Percentiles rank a stretch among this genome's conserved stretches.
Conservation (phyloP, 2,113 vertebrate species). For the Bubo bubo region DNA sequence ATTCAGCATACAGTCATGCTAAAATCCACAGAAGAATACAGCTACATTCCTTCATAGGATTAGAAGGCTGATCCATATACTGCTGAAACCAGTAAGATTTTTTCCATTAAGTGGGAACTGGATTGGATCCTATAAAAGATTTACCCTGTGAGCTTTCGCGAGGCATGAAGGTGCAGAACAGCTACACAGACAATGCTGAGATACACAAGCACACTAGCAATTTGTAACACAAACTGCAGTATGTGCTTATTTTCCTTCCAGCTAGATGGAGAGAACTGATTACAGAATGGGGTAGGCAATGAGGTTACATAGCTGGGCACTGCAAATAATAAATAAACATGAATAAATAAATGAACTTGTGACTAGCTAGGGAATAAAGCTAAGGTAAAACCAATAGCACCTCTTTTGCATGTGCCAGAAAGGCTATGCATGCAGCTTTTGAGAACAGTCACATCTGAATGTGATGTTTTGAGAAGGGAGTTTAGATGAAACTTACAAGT, state of each 20-base stretch:
- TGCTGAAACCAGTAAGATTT: constrained; percentile 30
- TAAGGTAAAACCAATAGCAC: not conserved
- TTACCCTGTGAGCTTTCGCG: not conserved
- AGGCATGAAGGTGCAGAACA: not conserved
- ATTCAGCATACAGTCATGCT: constrained; percentile 31
- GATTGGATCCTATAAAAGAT: constrained; percentile 11
- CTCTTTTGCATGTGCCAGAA: not conserved
- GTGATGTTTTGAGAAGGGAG: not conserved
- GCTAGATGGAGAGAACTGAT: not conserved
- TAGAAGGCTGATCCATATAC: constrained; percentile 14
- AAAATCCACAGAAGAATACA: constrained; percentile 54
- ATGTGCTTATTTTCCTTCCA: not conserved
- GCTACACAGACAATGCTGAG: not conserved
- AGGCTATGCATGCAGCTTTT: not conserved
- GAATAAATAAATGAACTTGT: not conserved
- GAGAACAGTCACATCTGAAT: not conserved
- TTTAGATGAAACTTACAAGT: not conserved
- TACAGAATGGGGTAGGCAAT: not conserved
- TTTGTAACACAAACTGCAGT: not conserved
- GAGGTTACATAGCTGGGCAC: not conserved
- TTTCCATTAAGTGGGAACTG: not conserved
- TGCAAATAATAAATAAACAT: not conserved
- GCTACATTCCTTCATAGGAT: constrained; percentile 30
- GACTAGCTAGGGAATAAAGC: not conserved
- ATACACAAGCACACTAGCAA: not conserved